Base-by-base conservation (phyloP, 2,888 invertebrate genomes). In the Lobophora halterata region DNA sequence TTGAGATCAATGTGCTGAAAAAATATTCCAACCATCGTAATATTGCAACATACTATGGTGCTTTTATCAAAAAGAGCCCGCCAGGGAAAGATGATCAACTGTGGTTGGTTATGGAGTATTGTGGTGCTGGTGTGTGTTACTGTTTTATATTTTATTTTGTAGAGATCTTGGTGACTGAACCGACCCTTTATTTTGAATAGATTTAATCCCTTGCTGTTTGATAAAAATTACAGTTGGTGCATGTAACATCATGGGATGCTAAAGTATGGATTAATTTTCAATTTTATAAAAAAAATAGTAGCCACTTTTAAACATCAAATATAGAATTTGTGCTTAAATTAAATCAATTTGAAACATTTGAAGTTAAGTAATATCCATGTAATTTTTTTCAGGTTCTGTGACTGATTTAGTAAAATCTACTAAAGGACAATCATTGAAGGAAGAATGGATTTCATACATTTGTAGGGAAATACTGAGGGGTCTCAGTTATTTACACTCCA, bases 71-170 rank as follows among this genome's bases (percentile, higher is more conserved):
- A 88, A 99, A 99, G 88, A 97, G 97, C 65, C 97, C 97, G 20
- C 96, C 97, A 1, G 98, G 99, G 25, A 99, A 99, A 89, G 99
- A 99, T 88, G 99, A 99, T 86, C 99, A 99, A 77, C 89, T 99
- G 43, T 99, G 99, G 99, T 89, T 99, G 79, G 99, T 99, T 44
- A 99, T 99, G 99, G 99, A 99, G 87, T 99, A 99, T 79, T 99
- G 99, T 89, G 99, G 99, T 62, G 99, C 98, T 77, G 98, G 93
- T 88, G 49, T 48, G 75, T 71, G 46, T 23, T 44, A 44, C 25
- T 11, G 16, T 23, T 25, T 10, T 33, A 19, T 5, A 16, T 13
- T 20, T 7, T 21, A 31, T 13, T 8, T 33, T 29, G 20, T 24
- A 17, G 7, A 19, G 13, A 33, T n/a, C n/a, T n/a, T n/a, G n/a